Base-by-base conservation (phyloP, 2,888 invertebrate species). In the Ochropleura plecta region DNA sequence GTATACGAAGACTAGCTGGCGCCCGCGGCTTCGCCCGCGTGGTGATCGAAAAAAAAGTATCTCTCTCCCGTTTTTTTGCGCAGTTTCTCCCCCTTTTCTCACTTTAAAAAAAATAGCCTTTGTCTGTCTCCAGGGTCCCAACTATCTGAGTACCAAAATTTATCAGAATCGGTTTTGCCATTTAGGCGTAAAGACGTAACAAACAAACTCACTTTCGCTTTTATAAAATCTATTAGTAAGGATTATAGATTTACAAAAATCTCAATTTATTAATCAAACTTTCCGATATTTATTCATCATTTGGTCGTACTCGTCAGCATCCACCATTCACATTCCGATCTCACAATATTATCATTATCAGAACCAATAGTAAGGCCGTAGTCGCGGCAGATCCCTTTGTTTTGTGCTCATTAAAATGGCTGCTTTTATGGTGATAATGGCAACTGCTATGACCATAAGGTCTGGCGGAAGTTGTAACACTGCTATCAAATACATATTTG, bases 351-450 rank as follows among this genome's bases (percentile, higher is more conserved):
- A 42, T 77, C 65, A 51, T 51, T 14, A 18, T 46, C 7, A 71
- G 40, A 18, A 62, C 64, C 59, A 0, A 72, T 72, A 40, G 86
- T 79, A 84, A 10, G 76, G 71, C 67, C n/a, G n/a, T 14, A 49
- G 53, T n/a, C 18, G 80, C 86, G 82, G 86, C 78, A 73, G 67
- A 76, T 75, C 79, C 86, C 83, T 87, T 88, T 88, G 81, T 85
- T 81, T 77, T 65, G 66, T 68, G 65, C 70, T 85, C 87, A 86
- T 86, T 86, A 86, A 85, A 86, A 79, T 75, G 53, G 67, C 42
- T 76, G 72, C 85, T 73, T 79, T 77, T 79, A 86, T 78, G 85
- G 86, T 84, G 76, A 83, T 77, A 67, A 68, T 77, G 71, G 68
- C 72, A 67, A 68, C 75, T 53, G 20, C 79, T 84, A 78, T 72